Evolutionary conservation across 2,888 invertebrate species (phyloP).

Genomic region (Stenichneumon culpator): DNA sequence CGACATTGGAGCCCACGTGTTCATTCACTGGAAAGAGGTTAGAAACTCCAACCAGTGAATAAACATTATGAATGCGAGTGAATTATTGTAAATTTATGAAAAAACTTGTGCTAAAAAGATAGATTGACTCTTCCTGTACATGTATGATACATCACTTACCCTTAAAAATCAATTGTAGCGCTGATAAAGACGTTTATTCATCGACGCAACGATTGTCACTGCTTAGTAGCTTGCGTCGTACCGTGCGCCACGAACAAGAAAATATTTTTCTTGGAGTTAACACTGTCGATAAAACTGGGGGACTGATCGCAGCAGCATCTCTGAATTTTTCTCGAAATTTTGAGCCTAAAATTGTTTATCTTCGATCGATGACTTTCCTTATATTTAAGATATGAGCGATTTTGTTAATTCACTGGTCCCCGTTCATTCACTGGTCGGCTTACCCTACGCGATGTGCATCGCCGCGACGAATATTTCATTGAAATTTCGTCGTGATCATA

Average conservation of each 20-base stretch:
- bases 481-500: too few relatives aligned
- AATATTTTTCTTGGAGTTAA: neutral
- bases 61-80: neutral
- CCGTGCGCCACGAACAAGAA: neutral
- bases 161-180: neutral
- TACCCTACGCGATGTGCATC: too few relatives aligned
- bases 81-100: neutral
- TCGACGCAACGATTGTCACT: neutral
- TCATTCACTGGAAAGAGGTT: conserved; percentile 39
- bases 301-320: neutral
- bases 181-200: neutral
- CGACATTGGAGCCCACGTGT: neutral
- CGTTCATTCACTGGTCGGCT: neutral
- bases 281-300: neutral
- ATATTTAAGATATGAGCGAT: neutral
- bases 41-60: conserved; percentile 36
- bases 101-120: neutral
- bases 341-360: neutral
- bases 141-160: conserved; percentile 6
- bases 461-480: too few relatives aligned
- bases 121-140: neutral
- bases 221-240: neutral
- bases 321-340: neutral
- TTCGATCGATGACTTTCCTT: neutral
- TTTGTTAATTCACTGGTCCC: neutral